These are phyloP conservation scores for Menidia menidia DNA, from an alignment of 2,797 vertebrate genomes.

Conservation along the genomic window DNA sequence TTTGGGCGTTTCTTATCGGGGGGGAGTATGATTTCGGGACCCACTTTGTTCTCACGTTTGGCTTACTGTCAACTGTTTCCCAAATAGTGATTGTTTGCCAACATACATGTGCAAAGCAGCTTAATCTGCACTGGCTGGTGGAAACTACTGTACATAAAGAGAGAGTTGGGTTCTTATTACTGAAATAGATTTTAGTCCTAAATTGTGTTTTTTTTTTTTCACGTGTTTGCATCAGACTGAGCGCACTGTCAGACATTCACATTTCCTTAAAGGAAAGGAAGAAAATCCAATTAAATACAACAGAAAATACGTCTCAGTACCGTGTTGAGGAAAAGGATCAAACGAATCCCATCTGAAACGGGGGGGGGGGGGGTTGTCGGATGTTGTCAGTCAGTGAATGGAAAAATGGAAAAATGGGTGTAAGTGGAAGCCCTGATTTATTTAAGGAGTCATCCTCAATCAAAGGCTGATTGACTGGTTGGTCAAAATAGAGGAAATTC, in stretches of 20 bases:
- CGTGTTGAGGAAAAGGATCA: neutral
- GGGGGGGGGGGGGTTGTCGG: too few relatives aligned
- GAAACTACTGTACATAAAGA: slow-evolving; percentile 7
- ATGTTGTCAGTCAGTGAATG: neutral
- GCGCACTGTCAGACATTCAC: neutral
- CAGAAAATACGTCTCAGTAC: too few relatives aligned
- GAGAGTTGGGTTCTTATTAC: slow-evolving; percentile 2
- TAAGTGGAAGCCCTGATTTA: neutral
- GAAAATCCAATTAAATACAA: too few relatives aligned
- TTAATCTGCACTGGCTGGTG: too few relatives aligned
- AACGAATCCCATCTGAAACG: neutral
- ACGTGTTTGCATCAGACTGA: neutral
- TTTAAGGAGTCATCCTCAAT: too few relatives aligned
- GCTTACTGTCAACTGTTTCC: slow-evolving; percentile 33
- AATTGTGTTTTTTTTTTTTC: neutral
- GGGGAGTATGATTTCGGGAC: slow-evolving; percentile 41
- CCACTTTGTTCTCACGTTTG: slow-evolving; percentile 43
- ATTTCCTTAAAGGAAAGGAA: too few relatives aligned
- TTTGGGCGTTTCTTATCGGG: slow-evolving; percentile 51
- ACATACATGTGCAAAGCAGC: slow-evolving; percentile 18
- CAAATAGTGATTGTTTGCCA: slow-evolving; percentile 42
- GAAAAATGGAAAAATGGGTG: neutral
- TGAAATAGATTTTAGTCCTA: slow-evolving; percentile 17
- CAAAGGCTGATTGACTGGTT: too few relatives aligned
- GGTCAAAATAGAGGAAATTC: neutral